phyloP scores from a whole-genome alignment of 2,113 vertebrate species.

The Ochotona curzoniae region DNA sequence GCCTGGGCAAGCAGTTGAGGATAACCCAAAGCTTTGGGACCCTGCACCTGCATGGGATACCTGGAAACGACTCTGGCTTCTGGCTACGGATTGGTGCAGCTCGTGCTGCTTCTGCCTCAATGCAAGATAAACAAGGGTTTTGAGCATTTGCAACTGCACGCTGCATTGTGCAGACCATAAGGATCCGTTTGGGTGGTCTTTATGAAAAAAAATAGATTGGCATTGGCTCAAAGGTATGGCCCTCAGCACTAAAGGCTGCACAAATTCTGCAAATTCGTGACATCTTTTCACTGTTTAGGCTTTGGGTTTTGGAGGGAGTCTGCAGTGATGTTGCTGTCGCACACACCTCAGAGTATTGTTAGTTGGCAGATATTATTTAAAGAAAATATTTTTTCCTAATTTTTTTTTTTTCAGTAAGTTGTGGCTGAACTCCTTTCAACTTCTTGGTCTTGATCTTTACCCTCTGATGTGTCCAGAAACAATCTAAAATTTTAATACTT shows the following conservation, averaged over 20 bases:
- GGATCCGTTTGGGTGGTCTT: background rate
- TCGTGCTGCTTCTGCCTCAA: no score
- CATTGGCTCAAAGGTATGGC: no score
- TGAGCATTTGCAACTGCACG: background rate
- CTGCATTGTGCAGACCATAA: background rate
- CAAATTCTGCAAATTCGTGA: background rate
- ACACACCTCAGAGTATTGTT: background rate
- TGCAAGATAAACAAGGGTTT: background rate
- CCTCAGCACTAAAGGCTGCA: background rate
- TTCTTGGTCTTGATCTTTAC: background rate
- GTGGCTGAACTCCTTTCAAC: background rate
- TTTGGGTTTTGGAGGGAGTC: background rate
- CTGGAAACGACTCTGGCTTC: no score
- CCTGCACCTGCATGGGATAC: no score
- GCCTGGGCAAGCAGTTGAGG: no score
- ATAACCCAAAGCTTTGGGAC: no score
- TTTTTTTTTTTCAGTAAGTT: background rate
- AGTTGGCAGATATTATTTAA: background rate
- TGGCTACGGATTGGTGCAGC: no score
- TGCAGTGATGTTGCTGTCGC: background rate
- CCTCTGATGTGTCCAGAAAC: background rate
- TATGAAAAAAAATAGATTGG: background rate
- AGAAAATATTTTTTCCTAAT: background rate
- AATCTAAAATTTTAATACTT: constrained; percentile 38
- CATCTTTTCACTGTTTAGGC: background rate